A percentile compares a stretch with the other conserved stretches of the same genome.
These are phyloP conservation scores for Antheraea yamamai DNA, from an alignment of 2,888 invertebrate species.

Conservation along the genomic window DNA sequence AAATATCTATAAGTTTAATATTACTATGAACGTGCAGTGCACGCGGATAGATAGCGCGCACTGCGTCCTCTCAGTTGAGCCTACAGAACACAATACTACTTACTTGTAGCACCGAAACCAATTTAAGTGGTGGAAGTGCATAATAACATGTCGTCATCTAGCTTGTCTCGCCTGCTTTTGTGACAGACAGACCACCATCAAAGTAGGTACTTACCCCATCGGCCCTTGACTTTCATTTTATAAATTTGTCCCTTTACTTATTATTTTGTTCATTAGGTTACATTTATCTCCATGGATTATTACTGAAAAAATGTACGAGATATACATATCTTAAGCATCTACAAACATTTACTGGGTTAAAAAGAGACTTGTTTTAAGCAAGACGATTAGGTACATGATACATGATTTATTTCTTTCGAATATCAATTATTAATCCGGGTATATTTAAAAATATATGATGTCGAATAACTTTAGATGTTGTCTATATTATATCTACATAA, in stretches of 20 bases:
- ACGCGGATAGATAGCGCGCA: constrained; percentile 15
- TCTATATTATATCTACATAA: no score
- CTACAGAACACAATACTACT: not conserved
- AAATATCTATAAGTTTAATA: not conserved
- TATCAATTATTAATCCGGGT: no score
- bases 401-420: no score
- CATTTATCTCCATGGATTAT: not conserved
- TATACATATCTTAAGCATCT: no score
- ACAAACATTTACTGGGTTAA: no score
- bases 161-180: not conserved
- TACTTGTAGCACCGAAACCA: not conserved
- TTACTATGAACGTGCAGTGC: constrained; percentile 10
- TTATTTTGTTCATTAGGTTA: not conserved
- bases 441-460: no score
- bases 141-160: constrained; percentile 10
- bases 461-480: no score
- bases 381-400: no score
- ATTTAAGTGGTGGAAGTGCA: constrained; percentile 4
- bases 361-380: no score
- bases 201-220: not conserved
- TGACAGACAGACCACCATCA: not conserved
- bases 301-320: not conserved
- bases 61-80: constrained; percentile 1
- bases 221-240: not conserved
- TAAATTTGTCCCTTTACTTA: not conserved